These are phyloP conservation scores for Lepus timidus DNA, from an alignment of 2,113 vertebrate genomes.

Conservation along the genomic window DNA sequence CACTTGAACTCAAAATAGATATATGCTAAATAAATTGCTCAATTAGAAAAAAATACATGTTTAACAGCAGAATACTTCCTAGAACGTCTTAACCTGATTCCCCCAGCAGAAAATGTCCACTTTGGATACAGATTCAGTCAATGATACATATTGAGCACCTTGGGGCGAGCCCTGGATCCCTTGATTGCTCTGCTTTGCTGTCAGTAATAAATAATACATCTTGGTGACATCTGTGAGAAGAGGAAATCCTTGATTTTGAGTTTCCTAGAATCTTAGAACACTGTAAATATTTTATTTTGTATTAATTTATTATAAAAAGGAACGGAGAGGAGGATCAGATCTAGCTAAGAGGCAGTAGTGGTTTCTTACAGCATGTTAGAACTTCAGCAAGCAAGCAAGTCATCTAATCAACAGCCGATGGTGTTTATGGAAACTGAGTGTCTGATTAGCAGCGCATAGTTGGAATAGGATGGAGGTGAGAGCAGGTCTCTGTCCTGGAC, in stretches of 20 bases:
- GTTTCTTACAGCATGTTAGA: neutral
- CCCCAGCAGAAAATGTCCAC: neutral
- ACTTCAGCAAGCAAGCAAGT: neutral
- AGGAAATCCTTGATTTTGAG: slow-evolving; percentile 34
- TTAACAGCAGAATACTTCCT: neutral
- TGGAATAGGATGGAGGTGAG: rapidly evolving
- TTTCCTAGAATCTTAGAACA: slow-evolving; percentile 4
- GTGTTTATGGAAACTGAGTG: neutral
- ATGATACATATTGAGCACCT: slow-evolving; percentile 38
- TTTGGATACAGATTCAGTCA: neutral
- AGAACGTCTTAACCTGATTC: neutral
- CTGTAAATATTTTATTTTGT: slow-evolving; percentile 40
- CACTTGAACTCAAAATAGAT: neutral
- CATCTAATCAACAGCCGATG: neutral
- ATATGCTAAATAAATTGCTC: neutral
- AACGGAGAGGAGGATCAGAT: neutral
- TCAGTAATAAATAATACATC: slow-evolving; percentile 54
- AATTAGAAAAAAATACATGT: neutral
- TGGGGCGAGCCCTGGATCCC: neutral
- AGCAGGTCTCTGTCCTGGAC: neutral
- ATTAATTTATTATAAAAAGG: neutral
- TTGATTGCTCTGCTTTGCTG: neutral
- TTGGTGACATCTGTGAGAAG: neutral
- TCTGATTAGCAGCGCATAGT: too few relatives aligned
- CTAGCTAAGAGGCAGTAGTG: neutral